Evolutionary conservation across 2,113 vertebrate genomes (phyloP), one percentile per base, ranked within the genome.

Genomic region (Cricetomys ansorgei): DNA sequence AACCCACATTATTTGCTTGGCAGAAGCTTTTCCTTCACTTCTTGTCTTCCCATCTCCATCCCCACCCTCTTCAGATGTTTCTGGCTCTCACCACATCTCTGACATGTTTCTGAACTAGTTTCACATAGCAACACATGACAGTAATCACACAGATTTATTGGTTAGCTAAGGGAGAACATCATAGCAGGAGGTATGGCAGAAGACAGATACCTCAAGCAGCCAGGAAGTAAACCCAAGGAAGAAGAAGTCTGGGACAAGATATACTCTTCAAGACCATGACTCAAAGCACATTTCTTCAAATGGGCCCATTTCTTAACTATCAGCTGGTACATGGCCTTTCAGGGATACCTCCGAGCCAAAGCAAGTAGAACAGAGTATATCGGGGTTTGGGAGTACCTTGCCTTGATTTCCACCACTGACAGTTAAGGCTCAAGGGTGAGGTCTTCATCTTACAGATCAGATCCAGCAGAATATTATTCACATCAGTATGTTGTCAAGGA

Each of bases 21-120:
- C n/a, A 89, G 73, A 87, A 43, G 29, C 55, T 50, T 72, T 59
- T 17, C 73, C 23, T 4, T 10, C 7, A 31, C 40, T 48, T 84
- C 55, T 21, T 29, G 13, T 7, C 27, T 3, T n/a, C 6, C 5
- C 45, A 10, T 3, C 1, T 13, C 11, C 17, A 11, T 48, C 17
- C 21, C 48, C 34, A 29, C 2, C 15, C 31, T 69, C 27, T 8
- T 88, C 31, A 50, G 37, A 57, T 21, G 0, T 19, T 62, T 27
- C 10, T 0, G n/a, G 80, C 27, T 75, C 53, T n/a, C 45, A 92
- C 15, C 8, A 25, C 12, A 70, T 89, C 69, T 48, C n/a, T 19
- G 2, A 53, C 16, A 4, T 43, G 40, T 64, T 91, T 88, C 53
- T 45, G 76, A 81, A 76, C 34, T 43, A 93, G 15, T 19, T 25